phyloP scores from a whole-genome alignment of 1,140 invertebrate species.

The Dufourea novaeangliae region DNA sequence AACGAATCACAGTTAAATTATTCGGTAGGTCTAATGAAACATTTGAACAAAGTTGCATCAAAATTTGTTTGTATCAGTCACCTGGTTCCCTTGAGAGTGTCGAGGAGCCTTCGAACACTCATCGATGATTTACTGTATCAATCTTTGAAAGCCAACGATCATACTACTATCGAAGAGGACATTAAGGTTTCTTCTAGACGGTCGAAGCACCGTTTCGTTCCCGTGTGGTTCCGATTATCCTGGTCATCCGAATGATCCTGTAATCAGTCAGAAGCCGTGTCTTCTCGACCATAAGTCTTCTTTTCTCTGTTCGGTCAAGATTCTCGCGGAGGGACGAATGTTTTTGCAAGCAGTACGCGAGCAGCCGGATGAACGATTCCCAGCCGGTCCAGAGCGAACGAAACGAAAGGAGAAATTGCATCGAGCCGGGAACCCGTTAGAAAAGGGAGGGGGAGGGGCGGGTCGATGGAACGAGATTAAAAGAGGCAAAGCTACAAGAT shows the following conservation, averaged over 20 bases:
- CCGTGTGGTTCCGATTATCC: neutral
- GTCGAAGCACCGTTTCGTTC: too few relatives aligned
- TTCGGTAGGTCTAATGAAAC: too few relatives aligned
- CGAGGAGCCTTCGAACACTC: too few relatives aligned
- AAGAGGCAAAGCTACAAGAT: slow-evolving; percentile 73
- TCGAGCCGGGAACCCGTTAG: slow-evolving; percentile 20
- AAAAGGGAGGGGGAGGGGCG: slow-evolving; percentile 4
- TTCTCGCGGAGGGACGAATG: neutral
- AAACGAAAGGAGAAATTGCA: slow-evolving; percentile 68
- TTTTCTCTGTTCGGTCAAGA: neutral
- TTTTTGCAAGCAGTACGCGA: slow-evolving; percentile 11
- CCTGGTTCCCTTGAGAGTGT: too few relatives aligned
- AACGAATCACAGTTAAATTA: too few relatives aligned
- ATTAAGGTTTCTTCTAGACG: too few relatives aligned
- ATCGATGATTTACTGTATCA: too few relatives aligned
- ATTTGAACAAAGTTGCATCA: too few relatives aligned
- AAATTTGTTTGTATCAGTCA: too few relatives aligned
- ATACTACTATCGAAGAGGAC: too few relatives aligned
- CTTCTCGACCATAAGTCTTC: neutral
- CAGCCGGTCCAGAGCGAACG: slow-evolving; percentile 24
- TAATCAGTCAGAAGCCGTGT: too few relatives aligned
- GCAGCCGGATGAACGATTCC: slow-evolving; percentile 35
- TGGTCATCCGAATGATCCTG: neutral
- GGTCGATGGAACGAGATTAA: slow-evolving; percentile 73
- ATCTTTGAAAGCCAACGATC: too few relatives aligned